Evolutionary conservation across 37 sponge, comb jelly and placozoan genomes (phyloP).

Genomic region (Aphrocallistes beatrix): DNA sequence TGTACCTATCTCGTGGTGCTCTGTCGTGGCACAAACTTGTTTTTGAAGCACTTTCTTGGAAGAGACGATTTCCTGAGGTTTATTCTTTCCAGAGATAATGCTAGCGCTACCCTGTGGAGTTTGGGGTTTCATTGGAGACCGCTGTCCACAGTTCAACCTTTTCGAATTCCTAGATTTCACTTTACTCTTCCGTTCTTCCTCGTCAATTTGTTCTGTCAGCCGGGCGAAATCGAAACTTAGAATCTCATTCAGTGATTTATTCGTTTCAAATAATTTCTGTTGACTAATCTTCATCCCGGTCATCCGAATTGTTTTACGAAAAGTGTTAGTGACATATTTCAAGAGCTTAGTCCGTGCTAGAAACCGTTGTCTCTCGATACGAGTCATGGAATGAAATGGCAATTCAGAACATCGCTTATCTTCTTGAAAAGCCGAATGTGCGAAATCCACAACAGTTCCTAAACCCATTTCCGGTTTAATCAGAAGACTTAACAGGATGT

Average conservation of each 20-base stretch:
- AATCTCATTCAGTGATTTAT: background rate
- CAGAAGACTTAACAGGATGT: background rate
- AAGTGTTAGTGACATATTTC: background rate
- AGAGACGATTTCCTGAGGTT: too few species aligned
- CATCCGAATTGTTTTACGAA: background rate
- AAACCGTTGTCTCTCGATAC: background rate
- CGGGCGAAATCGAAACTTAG: background rate
- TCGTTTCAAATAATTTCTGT: background rate
- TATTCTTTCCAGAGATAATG: too few species aligned
- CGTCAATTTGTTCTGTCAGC: background rate
- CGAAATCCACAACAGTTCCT: constrained; percentile 3
- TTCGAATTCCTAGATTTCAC: background rate
- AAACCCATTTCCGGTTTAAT: background rate
- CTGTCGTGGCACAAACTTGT: too few species aligned
- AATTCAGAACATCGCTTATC: constrained; percentile 2
- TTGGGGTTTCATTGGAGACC: background rate
- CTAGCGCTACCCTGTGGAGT: too few species aligned
- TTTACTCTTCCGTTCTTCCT: background rate
- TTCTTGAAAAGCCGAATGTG: background rate
- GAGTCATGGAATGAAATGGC: constrained; percentile 2
- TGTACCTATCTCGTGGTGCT: too few species aligned
- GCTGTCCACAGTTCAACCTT: background rate
- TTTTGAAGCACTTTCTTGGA: too few species aligned
- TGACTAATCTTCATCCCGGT: background rate
- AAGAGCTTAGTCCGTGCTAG: background rate